Evolutionary conservation across 2,888 invertebrate species (phyloP), one percentile per base, ranked within the genome.

Genomic region (Junonia oenone): DNA sequence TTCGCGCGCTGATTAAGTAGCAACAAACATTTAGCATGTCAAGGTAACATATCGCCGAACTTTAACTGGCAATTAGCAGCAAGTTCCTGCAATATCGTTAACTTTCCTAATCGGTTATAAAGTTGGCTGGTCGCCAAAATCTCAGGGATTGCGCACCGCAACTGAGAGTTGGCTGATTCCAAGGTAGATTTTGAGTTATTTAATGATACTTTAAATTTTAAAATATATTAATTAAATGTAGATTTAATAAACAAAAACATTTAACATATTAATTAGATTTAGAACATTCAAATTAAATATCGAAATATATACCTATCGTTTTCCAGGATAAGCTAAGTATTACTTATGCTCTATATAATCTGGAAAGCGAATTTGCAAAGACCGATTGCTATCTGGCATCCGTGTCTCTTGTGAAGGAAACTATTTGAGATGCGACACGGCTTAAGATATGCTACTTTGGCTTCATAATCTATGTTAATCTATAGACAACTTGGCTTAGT

Each of bases 21-120:
- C 56, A 55, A 55, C 54, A 53, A 62, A 62, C 57, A 61, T 60
- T 60, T 60, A 63, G 59, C 57, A 50, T 58, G 63, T 57, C 59
- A 59, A 61, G 56, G 63, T 63, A 63, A 62, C 63, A 62, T 65
- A 65, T 66, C 60, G 58, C 59, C 55, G 64, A 61, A 61, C 65
- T 51, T 63, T 58, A 64, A 67, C 64, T 55, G 51, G 68, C 68
- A 73, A 73, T 75, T 73, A 73, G 68, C 58, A 62, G 56, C 59
- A 63, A 72, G 68, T 68, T 71, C 55, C 49, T 61, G 61, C 63
- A 64, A 61, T 56, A 55, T 61, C 62, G 58, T 63, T 63, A 64
- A 64, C 58, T 62, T 66, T 62, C 63, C 64, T 59, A 61, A 64
- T 63, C 55, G 58, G 40, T 62, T 58, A 59, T 61, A 60, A 54